Conservation (phyloP, 1,140 invertebrate species). For the Philopotamus ludificatus region DNA sequence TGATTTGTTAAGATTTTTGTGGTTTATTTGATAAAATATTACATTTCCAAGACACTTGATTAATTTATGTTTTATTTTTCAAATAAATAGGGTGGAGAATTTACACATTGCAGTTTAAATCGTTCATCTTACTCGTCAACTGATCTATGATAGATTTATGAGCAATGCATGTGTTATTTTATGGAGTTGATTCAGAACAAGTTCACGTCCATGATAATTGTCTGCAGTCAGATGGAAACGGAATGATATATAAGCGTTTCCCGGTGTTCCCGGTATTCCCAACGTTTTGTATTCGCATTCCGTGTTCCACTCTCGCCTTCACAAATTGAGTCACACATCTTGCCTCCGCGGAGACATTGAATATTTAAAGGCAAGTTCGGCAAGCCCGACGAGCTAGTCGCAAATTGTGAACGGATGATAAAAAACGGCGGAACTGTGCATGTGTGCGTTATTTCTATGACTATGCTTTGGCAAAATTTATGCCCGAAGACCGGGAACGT, state of each 20-base stretch:
- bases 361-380: constrained; percentile 3
- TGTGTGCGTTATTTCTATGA: not conserved
- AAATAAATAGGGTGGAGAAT: too few relatives aligned
- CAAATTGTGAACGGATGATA: not conserved
- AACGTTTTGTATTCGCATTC: constrained; percentile 5
- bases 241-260: not conserved
- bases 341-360: constrained; percentile 4
- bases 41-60: too few relatives aligned
- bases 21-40: too few relatives aligned
- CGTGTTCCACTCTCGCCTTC: not conserved
- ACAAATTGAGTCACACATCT: constrained; percentile 9
- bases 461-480: not conserved
- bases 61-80: too few relatives aligned
- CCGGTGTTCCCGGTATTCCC: not conserved
- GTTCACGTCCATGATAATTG: not conserved
- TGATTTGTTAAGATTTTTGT: too few relatives aligned
- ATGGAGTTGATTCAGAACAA: not conserved
- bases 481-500: not conserved
- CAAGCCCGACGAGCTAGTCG: not conserved
- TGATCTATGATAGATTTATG: too few relatives aligned
- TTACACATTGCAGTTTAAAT: too few relatives aligned
- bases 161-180: too few relatives aligned
- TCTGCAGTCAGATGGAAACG: not conserved
- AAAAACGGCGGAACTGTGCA: not conserved
- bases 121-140: too few relatives aligned